phyloP scores from a whole-genome alignment of 2,797 vertebrate genomes.

The Poecilia picta region DNA sequence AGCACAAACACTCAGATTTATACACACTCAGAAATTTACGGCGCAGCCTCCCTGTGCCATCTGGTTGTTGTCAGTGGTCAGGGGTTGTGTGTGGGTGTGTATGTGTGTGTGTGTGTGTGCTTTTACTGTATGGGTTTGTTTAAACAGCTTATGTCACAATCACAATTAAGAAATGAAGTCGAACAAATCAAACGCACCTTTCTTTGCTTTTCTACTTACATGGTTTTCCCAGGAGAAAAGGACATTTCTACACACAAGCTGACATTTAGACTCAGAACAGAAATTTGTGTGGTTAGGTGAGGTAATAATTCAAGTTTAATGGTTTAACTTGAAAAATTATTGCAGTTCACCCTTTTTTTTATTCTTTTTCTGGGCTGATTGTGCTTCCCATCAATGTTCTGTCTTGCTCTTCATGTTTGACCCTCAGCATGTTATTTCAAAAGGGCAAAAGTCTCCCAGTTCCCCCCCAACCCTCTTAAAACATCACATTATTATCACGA shows the following conservation, averaged over 20 bases:
- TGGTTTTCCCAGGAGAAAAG: slow-evolving; percentile 11
- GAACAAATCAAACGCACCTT: slow-evolving; percentile 35
- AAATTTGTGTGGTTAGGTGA: slow-evolving; percentile 2
- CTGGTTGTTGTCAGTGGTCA: slow-evolving; percentile 50
- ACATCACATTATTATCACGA: slow-evolving; percentile 1
- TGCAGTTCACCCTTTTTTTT: slow-evolving; percentile 18
- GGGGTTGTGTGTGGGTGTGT: slow-evolving; percentile 23
- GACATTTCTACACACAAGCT: slow-evolving; percentile 5
- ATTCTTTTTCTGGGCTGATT: slow-evolving; percentile 32
- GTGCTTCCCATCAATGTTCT: neutral
- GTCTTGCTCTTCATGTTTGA: neutral
- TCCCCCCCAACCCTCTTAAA: neutral
- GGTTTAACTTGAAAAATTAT: slow-evolving; percentile 6
- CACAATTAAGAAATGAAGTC: slow-evolving; percentile 32
- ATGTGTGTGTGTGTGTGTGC: slow-evolving; percentile 14
- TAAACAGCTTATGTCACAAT: slow-evolving; percentile 27
- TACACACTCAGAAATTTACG: slow-evolving; percentile 40
- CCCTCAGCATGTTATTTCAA: neutral
- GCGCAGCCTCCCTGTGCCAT: slow-evolving; percentile 50
- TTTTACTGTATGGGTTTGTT: slow-evolving; percentile 14
- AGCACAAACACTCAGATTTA: slow-evolving; percentile 29
- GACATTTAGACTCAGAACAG: slow-evolving; percentile 1
- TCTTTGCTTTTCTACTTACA: slow-evolving; percentile 4
- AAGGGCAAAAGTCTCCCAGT: neutral
- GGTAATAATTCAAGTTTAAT: neutral